A percentile compares a stretch with the other conserved stretches of the same genome.
Conservation (phyloP, 2,113 vertebrate species). For the Thinocorus orbignyianus region DNA sequence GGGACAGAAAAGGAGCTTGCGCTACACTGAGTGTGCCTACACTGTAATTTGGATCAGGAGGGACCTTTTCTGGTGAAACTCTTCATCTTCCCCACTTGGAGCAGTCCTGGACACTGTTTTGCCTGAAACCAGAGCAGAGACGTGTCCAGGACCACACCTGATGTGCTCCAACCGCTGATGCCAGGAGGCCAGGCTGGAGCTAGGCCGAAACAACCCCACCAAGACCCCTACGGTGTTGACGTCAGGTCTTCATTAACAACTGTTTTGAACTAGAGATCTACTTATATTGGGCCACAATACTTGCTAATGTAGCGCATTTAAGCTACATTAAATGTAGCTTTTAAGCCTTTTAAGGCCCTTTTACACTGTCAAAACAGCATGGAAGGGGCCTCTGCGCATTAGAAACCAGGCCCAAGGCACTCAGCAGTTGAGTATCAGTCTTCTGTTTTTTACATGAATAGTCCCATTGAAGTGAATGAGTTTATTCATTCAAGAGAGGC, state of each 20-base stretch:
- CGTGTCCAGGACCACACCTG: constrained; percentile 35
- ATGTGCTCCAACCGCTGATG: background rate
- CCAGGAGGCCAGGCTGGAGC: background rate
- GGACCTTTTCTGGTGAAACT: background rate
- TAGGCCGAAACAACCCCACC: background rate
- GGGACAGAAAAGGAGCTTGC: background rate
- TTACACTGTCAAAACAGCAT: constrained; percentile 55
- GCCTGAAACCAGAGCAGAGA: background rate
- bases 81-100: background rate
- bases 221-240: background rate
- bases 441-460: constrained; percentile 68
- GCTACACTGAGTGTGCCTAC: background rate
- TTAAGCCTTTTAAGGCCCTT: constrained; percentile 54
- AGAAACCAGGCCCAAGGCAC: constrained; percentile 58
- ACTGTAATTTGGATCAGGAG: background rate
- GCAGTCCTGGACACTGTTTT: background rate
- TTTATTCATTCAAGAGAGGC: constrained; percentile 66
- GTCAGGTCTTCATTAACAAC: constrained; percentile 53
- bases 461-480: constrained; percentile 65
- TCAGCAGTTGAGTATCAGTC: constrained; percentile 48
- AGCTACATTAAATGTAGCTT: too few relatives aligned
- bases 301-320: constrained; percentile 68
- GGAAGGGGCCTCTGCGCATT: constrained; percentile 40
- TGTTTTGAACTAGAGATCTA: constrained; percentile 11
- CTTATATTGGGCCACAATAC: constrained; percentile 59